These are phyloP conservation scores for Dinoponera quadriceps DNA, from an alignment of 1,140 invertebrate genomes.

Conservation along the genomic window DNA sequence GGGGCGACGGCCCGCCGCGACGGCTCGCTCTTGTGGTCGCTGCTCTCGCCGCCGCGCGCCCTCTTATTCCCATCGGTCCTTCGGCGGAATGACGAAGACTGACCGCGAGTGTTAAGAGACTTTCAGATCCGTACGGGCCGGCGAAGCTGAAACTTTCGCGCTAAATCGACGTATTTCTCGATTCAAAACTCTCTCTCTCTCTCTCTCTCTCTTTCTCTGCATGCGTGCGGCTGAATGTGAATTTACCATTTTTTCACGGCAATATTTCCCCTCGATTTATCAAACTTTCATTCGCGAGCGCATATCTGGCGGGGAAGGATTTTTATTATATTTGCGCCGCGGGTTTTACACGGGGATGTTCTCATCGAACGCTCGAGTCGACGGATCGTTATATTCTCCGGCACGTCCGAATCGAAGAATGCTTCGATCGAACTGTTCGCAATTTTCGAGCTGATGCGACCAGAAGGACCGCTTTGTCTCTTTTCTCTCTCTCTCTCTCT, in stretches of 20 bases:
- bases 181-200: too few relatives aligned
- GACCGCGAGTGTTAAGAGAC: not conserved
- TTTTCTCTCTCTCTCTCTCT: not conserved
- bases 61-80: not conserved
- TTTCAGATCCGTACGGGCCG: not conserved
- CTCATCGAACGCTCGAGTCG: too few relatives aligned
- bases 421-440: not conserved
- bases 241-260: too few relatives aligned
- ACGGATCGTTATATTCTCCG: not conserved
- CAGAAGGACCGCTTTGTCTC: constrained; percentile 16
- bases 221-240: too few relatives aligned
- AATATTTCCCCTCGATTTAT: too few relatives aligned
- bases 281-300: too few relatives aligned
- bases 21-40: not conserved
- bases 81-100: constrained; percentile 11
- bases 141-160: not conserved
- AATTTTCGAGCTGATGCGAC: constrained; percentile 23
- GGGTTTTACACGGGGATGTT: too few relatives aligned
- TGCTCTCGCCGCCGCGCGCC: too few relatives aligned
- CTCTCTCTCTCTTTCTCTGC: too few relatives aligned
- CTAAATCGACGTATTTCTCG: too few relatives aligned
- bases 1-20: not conserved
- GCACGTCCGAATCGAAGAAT: not conserved
- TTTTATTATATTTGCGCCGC: too few relatives aligned
- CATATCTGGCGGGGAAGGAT: too few relatives aligned